Base-by-base conservation (phyloP, 2,888 invertebrate species). In the Melinaea menophilus region DNA sequence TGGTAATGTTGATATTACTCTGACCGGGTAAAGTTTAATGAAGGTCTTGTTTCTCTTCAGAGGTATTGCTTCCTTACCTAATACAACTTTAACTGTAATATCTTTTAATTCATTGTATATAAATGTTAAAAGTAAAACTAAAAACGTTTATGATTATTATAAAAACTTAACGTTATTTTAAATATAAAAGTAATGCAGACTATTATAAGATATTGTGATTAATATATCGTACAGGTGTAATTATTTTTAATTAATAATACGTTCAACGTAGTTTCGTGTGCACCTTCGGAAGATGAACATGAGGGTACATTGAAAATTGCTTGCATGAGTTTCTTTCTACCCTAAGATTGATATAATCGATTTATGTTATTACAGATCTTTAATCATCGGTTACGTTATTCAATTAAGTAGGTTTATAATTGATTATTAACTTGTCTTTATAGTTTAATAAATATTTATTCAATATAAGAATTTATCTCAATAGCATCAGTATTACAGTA, bases 231-330 rank as follows among this genome's bases (percentile, higher is more conserved):
- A 69, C 70, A 64, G 68, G 70, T 67, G 70, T 70, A 22, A 22
- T 22, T 22, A 22, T 22, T 22, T 22, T 1, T 22, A 22, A 22
- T 22, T 22, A 22, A 22, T 22, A 22, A 22, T 22, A 22, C 22
- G 22, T 22, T 22, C 22, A 22, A 22, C 1, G 22, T 22, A 22
- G 1, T 22, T 22, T 22, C 22, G 22, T 22, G 22, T 22, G 22
- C 22, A 22, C 22, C 22, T 22, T 22, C 22, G 22, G 69, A 72
- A 75, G 73, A 71, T 72, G 73, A 67, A 69, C 72, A 69, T 70
- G 71, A 67, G 67, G 72, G 71, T 69, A 72, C 72, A 75, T 75
- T 74, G 75, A 72, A 75, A 75, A 74, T 74, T 70, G 73, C 73
- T 72, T 68, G 66, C 70, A 66, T 65, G 34, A 22, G 22, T 22